A percentile compares a stretch with the other conserved stretches of the same genome.
Conservation (phyloP, 2,113 vertebrate genomes). For the Zosterops hypoxanthus region DNA sequence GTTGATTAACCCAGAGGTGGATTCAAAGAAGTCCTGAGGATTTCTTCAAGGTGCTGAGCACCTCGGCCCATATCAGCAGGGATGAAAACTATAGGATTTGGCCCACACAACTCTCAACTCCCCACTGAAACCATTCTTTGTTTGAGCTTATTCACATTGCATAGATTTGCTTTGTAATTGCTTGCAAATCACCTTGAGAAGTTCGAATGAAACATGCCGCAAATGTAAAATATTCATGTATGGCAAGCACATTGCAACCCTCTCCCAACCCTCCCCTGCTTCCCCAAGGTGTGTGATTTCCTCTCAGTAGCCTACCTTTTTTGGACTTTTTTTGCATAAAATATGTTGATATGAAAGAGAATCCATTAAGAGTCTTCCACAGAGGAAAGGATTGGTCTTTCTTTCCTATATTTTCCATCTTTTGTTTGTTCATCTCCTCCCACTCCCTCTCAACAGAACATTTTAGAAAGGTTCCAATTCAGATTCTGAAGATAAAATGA, state of each 20-base stretch:
- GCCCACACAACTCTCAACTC: background rate
- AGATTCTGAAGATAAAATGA: background rate
- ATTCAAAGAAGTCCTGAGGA: background rate
- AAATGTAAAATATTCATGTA: background rate
- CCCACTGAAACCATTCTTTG: background rate
- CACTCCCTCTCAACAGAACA: background rate
- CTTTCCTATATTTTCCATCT: background rate
- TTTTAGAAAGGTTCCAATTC: background rate
- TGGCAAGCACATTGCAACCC: background rate
- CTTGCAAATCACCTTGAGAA: background rate
- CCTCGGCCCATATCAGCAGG: background rate
- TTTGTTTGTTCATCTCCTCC: background rate
- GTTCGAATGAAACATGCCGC: background rate
- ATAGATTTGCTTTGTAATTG: background rate
- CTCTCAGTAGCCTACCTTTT: background rate
- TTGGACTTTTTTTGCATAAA: background rate
- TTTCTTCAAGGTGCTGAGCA: background rate
- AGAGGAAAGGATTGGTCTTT: background rate
- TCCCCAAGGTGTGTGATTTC: background rate
- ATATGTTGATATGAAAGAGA: background rate
- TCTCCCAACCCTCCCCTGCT: rapidly evolving
- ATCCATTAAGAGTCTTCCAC: background rate
- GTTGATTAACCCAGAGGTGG: background rate
- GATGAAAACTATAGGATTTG: background rate
- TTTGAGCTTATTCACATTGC: background rate